These are phyloP conservation scores for Asbolus verrucosus DNA, from an alignment of 1,140 invertebrate species.

Conservation along the genomic window DNA sequence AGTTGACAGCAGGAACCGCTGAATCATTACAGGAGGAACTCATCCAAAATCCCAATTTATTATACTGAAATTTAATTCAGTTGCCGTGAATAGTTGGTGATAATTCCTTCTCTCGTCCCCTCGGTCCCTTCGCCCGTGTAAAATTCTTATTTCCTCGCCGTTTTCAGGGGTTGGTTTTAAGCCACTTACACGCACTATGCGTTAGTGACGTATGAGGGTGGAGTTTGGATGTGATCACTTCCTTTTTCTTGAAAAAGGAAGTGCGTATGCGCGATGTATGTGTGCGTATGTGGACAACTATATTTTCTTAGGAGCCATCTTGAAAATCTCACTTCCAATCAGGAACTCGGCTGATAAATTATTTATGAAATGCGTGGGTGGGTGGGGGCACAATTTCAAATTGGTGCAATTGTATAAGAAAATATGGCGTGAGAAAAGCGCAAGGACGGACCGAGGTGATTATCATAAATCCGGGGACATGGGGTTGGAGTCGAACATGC, in stretches of 20 bases:
- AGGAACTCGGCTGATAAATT: conserved; percentile 27
- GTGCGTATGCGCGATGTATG: conserved; percentile 41
- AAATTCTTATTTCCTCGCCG: too few relatives aligned
- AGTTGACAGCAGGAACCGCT: too few relatives aligned
- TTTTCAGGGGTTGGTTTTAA: neutral
- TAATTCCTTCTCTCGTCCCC: too few relatives aligned
- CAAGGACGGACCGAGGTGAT: neutral
- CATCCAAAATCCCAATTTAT: too few relatives aligned
- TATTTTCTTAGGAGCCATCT: conserved; percentile 43
- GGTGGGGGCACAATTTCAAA: neutral
- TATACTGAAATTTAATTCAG: too few relatives aligned
- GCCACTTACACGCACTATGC: conserved; percentile 16
- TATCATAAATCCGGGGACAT: too few relatives aligned
- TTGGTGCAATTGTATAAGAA: conserved; percentile 19
- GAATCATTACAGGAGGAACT: too few relatives aligned
- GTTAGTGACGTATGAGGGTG: conserved; percentile 25
- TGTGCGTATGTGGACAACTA: conserved; percentile 39
- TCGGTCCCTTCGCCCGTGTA: too few relatives aligned
- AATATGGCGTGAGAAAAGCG: conserved; percentile 18
- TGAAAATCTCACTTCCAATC: conserved; percentile 43
- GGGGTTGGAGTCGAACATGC: too few relatives aligned
- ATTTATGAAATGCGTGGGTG: conserved; percentile 35
- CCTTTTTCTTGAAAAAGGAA: conserved; percentile 32
- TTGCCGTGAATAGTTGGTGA: too few relatives aligned
- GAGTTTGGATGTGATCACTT: conserved; percentile 17